Evolutionary conservation across 2,797 vertebrate genomes (phyloP).

Genomic region (Scomberomorus guttatus): DNA sequence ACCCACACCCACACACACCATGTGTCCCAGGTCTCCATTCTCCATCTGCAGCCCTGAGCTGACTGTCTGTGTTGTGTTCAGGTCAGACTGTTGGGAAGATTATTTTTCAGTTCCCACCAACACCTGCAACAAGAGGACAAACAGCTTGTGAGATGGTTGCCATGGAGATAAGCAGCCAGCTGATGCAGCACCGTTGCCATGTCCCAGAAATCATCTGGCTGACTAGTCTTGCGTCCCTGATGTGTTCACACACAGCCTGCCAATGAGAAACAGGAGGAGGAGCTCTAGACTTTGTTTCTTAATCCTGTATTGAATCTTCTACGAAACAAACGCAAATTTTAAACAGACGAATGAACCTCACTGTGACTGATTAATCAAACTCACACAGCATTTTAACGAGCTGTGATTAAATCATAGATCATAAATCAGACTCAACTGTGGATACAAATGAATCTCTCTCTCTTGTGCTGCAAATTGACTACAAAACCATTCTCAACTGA

Average conservation of each 20-base stretch:
- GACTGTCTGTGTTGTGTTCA: not conserved
- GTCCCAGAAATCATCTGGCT: conserved; percentile 45
- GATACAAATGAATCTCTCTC: not conserved
- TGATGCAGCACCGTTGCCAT: conserved; percentile 28
- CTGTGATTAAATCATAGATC: not conserved
- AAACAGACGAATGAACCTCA: not conserved
- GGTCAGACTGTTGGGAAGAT: conserved; percentile 37
- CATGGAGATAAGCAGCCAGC: conserved; percentile 51
- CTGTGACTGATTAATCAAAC: conserved; percentile 2
- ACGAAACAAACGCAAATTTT: not conserved
- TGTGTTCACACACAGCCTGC: conserved; percentile 28
- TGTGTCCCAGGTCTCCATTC: conserved; percentile 96
- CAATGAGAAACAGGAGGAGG: conserved; percentile 10
- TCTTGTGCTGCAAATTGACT: not conserved
- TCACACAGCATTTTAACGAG: not conserved
- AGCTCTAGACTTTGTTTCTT: not conserved
- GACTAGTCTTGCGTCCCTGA: conserved; percentile 39
- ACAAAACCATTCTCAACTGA: not conserved
- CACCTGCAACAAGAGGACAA: conserved; percentile 60
- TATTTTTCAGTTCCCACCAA: conserved; percentile 42
- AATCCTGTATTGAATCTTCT: not conserved
- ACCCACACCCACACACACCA: conserved; percentile 78
- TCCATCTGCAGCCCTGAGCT: conserved; percentile 83
- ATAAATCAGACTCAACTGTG: not conserved
- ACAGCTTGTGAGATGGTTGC: conserved; percentile 52